Base-by-base conservation (phyloP, 2,888 invertebrate species). In the Oegoconia quadripuncta region DNA sequence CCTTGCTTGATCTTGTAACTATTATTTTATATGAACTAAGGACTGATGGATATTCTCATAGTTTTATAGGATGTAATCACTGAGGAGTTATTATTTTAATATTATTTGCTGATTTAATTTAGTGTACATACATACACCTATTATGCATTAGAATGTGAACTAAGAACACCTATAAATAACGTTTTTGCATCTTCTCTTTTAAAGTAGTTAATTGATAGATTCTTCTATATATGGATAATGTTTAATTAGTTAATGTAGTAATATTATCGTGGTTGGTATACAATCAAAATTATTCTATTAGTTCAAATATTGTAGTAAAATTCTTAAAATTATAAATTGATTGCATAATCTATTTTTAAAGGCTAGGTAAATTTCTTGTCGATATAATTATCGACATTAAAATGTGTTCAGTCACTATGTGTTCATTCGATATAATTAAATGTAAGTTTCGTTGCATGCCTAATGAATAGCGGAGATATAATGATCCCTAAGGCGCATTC, bases 221-320 rank as follows among this genome's bases (percentile, higher is more conserved):
- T 72, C 61, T 59, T 69, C 53, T 70, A 68, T 60, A 67, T 63
- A 67, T 50, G 64, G 48, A 55, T 61, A 46, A 58, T 61, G 64
- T 59, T 59, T 54, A 58, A 64, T 68, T 65, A 64, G 57, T 58
- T 64, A 55, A n/a, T n/a, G n/a, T n/a, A n/a, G n/a, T n/a, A n/a
- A 55, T 55, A 48, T 58, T 63, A 64, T 60, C 50, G 63, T 61
- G 66, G 62, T 55, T 66, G 61, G 64, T 63, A 64, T 65, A 69
- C 61, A 63, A 61, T 60, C 54, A 60, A 63, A 61, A 62, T 59
- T 61, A 55, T 71, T 66, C 64, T 67, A 65, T 75, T 82, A 81
- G 80, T 74, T 73, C 59, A 80, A 78, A 77, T 80, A 74, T 80
- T 73, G 63, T 80, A 80, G 79, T 58, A 36, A 75, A 80, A 77